phyloP scores from a whole-genome alignment of 2,888 invertebrate genomes.

The Eulithis testata region DNA sequence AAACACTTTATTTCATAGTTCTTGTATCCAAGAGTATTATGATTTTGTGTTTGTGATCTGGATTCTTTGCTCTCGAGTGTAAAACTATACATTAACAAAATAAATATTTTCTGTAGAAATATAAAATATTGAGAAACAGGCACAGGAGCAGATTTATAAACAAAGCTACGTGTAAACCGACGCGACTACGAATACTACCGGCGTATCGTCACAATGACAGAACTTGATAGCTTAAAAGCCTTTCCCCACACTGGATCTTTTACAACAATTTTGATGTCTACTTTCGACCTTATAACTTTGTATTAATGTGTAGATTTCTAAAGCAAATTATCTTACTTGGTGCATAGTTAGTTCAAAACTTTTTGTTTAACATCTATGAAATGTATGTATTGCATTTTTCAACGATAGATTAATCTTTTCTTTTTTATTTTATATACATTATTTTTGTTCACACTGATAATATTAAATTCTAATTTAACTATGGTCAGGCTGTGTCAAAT shows the following conservation, averaged over 20 bases:
- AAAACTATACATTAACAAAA: background rate
- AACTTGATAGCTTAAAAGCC: background rate
- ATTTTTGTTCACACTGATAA: conserved; percentile 5
- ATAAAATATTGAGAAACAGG: background rate
- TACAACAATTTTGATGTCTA: background rate
- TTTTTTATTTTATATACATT: background rate
- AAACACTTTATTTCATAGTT: too few species aligned
- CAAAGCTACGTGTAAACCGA: background rate
- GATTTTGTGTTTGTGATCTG: background rate
- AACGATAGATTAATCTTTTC: conserved; percentile 1
- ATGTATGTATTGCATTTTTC: background rate
- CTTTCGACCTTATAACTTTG: background rate
- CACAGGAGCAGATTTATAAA: background rate
- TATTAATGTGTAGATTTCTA: background rate
- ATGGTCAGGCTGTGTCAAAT: conserved; percentile 1
- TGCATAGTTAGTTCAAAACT: background rate
- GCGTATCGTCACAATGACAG: background rate
- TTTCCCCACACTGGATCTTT: background rate
- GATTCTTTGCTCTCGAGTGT: background rate
- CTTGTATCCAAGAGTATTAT: too few species aligned
- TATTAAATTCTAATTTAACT: conserved; percentile 4
- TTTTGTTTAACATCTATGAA: background rate
- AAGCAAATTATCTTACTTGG: background rate
- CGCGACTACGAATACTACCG: background rate
- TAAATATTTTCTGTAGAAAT: too few species aligned